Evolutionary conservation across 1,140 invertebrate genomes (phyloP), one percentile per base, ranked within the genome.

Genomic region (Drosophila parvula): DNA sequence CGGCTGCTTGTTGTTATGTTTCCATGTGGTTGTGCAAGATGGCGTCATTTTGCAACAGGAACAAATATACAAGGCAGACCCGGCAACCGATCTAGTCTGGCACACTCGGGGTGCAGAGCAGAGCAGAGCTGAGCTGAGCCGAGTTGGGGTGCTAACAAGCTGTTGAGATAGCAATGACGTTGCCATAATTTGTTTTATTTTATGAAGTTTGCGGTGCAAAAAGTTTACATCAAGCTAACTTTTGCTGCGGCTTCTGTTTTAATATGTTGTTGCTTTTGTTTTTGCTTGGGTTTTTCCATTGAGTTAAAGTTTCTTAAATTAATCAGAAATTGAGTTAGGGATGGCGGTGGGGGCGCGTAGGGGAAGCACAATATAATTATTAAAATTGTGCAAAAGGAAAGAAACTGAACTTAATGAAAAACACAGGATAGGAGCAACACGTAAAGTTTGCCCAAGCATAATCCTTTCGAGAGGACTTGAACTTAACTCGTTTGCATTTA

Each of bases 161-260:
- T 89, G 83, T 88, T 86, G 77, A 89, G 84, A 86, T 86, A 86
- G 84, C 84, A 83, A 83, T 86, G 83, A 89, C 80, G 79, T 80
- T 78, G 79, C 76, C 83, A 89, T 83, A 86, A 86, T 89, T 86
- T 86, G 76, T 83, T 89, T 89, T 83, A 77, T 73, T 88, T 88
- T 82, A 76, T 86, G 65, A 78, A 81, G 60, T 64, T 78, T 74
- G 55, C 58, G 63, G 74, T 65, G 74, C 44, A 74, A 74, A 71
- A 81, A 78, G 58, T 84, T 83, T 51, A 69, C 76, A 74, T 85
- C 62, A 78, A 70, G 60, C 47, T 38, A 80, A 84, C 67, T 80
- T 76, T 74, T 74, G 61, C 22, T 62, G 53, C 44, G 36, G 65
- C 64, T 71, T 34, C 36, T 50, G 51, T n/a, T 55, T 55, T 55